Percentiles rank a stretch among this genome's conserved stretches.
Evolutionary conservation across 2,797 vertebrate species (phyloP).

Genomic region (Iguana delicatissima): DNA sequence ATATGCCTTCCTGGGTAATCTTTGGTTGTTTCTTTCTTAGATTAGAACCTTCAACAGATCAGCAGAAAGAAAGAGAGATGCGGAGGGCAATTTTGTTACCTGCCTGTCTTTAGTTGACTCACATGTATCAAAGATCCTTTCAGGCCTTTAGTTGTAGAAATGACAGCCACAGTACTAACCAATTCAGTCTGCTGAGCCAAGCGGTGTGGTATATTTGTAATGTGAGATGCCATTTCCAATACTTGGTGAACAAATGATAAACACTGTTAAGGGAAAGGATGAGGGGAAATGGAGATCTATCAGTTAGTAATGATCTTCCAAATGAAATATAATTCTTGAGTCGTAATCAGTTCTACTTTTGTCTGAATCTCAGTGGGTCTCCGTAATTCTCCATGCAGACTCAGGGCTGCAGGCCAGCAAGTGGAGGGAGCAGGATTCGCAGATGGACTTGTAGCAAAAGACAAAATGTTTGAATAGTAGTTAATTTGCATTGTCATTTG

Average conservation of each 20-base stretch:
- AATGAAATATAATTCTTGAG: neutral
- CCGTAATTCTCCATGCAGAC: neutral
- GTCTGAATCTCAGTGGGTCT: neutral
- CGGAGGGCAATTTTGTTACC: slow-evolving; percentile 8
- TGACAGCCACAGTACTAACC: neutral
- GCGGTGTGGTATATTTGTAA: neutral
- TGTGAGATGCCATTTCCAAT: neutral
- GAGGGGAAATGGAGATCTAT: neutral
- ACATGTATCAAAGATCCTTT: neutral
- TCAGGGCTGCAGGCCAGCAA: neutral
- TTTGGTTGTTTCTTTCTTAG: neutral
- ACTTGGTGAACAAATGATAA: slow-evolving; percentile 11
- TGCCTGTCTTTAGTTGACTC: neutral
- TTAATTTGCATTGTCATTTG: neutral
- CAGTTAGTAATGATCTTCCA: neutral
- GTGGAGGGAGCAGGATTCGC: neutral
- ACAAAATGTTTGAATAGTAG: slow-evolving; percentile 51
- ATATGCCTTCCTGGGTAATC: too few species aligned
- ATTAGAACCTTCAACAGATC: neutral
- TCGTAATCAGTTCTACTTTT: neutral
- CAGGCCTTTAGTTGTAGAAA: slow-evolving; percentile 1
- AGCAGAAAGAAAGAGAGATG: neutral
- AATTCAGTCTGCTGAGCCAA: slow-evolving; percentile 20
- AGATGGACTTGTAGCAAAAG: neutral
- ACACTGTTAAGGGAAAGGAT: neutral